phyloP scores from a whole-genome alignment of 2,888 invertebrate genomes.

The Sesamia inferens region DNA sequence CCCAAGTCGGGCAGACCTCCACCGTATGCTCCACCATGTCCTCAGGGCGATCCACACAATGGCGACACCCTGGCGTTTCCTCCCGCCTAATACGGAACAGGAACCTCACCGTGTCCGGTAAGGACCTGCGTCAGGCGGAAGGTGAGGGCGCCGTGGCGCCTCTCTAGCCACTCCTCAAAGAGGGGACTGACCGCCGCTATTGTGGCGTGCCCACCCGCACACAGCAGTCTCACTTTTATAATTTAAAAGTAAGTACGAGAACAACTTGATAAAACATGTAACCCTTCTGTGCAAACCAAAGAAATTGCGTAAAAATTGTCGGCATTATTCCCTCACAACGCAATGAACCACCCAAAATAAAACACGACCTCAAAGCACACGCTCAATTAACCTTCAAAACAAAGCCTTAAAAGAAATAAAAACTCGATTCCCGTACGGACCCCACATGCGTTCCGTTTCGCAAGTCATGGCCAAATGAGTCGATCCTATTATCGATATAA shows the following conservation, averaged over 20 bases:
- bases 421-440: constrained; percentile 66
- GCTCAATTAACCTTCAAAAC: constrained; percentile 50
- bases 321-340: too few species aligned
- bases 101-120: too few species aligned
- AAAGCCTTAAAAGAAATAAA: constrained; percentile 16
- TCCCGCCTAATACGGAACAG: too few species aligned
- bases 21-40: too few species aligned
- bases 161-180: too few species aligned
- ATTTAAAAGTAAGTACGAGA: not conserved
- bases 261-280: not conserved
- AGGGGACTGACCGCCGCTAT: too few species aligned
- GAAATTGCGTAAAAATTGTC: not conserved
- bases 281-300: not conserved
- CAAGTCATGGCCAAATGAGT: constrained; percentile 86
- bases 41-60: too few species aligned
- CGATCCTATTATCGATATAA: constrained; percentile 85
- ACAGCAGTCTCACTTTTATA: not conserved
- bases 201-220: too few species aligned
- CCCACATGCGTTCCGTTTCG: constrained; percentile 80
- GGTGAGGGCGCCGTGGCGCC: too few species aligned
- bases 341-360: constrained; percentile 17
- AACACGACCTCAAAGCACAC: constrained; percentile 16
- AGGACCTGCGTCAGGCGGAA: too few species aligned
- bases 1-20: too few species aligned
- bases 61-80: too few species aligned